phyloP scores from a whole-genome alignment of 2,797 vertebrate genomes.

The Enoplosus armatus region DNA sequence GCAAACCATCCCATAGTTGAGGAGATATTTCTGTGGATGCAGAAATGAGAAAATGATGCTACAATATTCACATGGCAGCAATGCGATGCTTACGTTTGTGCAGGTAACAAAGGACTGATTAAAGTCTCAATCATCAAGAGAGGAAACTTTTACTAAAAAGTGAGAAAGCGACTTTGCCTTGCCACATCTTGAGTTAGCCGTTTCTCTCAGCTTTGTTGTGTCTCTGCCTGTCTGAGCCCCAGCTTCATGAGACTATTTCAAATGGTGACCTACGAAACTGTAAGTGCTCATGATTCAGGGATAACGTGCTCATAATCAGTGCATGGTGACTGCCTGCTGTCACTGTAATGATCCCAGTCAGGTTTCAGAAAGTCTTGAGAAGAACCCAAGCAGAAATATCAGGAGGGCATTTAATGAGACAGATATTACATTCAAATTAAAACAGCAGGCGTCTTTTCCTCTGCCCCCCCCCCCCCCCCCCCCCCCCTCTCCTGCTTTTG shows the following conservation, averaged over 20 bases:
- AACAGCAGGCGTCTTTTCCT: constrained; percentile 29
- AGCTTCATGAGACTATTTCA: neutral
- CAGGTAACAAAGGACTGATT: neutral
- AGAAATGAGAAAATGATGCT: neutral
- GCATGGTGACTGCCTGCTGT: constrained; percentile 18
- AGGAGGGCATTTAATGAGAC: constrained; percentile 46
- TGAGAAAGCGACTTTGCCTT: neutral
- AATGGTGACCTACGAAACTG: constrained; percentile 1
- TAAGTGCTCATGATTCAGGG: constrained; percentile 11
- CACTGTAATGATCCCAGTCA: constrained; percentile 30
- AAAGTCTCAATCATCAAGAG: neutral
- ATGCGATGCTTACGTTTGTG: neutral
- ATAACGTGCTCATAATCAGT: constrained; percentile 17
- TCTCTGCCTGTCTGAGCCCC: constrained; percentile 5
- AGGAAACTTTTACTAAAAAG: neutral
- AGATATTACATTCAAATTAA: constrained; percentile 52
- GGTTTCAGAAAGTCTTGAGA: constrained; percentile 6
- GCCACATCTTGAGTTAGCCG: neutral
- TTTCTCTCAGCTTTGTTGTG: neutral
- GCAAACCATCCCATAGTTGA: too few species aligned
- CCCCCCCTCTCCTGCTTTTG: constrained; percentile 10
- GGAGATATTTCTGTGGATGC: neutral
- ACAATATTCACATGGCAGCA: neutral
- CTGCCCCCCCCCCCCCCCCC: too few species aligned
- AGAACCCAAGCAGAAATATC: constrained; percentile 46